Evolutionary conservation across 2,113 vertebrate genomes (phyloP).

Genomic region (Morone chrysops): DNA sequence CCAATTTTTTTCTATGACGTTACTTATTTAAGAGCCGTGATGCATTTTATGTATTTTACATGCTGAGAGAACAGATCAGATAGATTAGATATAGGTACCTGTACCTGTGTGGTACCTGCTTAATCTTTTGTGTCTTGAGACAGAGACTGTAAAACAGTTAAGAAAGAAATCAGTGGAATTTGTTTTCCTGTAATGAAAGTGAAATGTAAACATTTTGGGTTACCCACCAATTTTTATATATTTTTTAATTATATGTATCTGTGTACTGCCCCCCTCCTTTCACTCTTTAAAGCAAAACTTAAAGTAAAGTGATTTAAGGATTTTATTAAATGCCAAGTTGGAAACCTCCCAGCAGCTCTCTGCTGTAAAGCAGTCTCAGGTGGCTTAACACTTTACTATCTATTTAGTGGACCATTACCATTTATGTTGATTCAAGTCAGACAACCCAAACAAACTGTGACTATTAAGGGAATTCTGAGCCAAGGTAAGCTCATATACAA

Average conservation of each 20-base stretch:
- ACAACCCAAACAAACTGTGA: slow-evolving; percentile 61
- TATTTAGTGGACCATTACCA: slow-evolving; percentile 67
- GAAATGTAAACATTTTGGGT: slow-evolving; percentile 24
- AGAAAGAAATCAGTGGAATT: slow-evolving; percentile 3
- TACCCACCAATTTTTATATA: slow-evolving; percentile 26
- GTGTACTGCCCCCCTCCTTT: background rate
- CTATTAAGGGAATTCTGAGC: slow-evolving; percentile 55
- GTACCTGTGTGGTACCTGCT: too few relatives aligned
- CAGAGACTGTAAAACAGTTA: background rate
- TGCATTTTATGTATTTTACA: background rate
- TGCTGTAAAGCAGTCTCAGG: slow-evolving; percentile 47
- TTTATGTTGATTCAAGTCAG: slow-evolving; percentile 60
- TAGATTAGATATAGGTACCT: too few relatives aligned
- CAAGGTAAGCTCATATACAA: slow-evolving; percentile 40
- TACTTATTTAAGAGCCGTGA: background rate
- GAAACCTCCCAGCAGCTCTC: slow-evolving; percentile 41
- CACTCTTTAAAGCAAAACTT: slow-evolving; percentile 25
- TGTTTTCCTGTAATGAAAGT: slow-evolving; percentile 10
- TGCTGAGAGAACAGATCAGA: too few relatives aligned
- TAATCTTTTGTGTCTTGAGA: background rate
- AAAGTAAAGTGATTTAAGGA: slow-evolving; percentile 37
- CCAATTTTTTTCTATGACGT: background rate
- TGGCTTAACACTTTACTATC: slow-evolving; percentile 56
- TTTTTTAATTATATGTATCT: slow-evolving; percentile 37
- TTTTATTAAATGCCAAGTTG: slow-evolving; percentile 45